Conservation (phyloP, 2,888 invertebrate genomes). For the Melikaiella ostensackeni region DNA sequence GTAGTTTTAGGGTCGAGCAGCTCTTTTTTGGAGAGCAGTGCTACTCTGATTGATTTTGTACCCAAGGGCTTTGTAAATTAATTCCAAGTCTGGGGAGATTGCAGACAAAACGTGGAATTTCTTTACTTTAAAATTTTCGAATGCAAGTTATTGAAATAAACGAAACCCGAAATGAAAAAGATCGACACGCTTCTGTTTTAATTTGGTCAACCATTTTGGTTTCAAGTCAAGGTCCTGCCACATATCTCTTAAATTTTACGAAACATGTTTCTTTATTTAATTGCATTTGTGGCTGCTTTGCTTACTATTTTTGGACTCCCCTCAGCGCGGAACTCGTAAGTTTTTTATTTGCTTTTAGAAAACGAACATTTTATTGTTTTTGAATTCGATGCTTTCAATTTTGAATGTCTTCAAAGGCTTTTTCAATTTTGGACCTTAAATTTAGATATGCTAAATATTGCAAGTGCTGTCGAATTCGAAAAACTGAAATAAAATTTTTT, state of each 20-base stretch:
- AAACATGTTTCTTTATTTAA: slow-evolving; percentile 63
- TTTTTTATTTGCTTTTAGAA: slow-evolving; percentile 24
- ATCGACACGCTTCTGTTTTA: slow-evolving; percentile 18
- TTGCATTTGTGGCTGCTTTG: slow-evolving; percentile 56
- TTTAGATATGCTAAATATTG: neutral
- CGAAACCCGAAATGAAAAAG: slow-evolving; percentile 18
- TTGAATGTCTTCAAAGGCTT: neutral
- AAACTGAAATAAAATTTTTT: neutral
- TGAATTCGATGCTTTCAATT: neutral
- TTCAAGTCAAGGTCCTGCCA: slow-evolving; percentile 39
- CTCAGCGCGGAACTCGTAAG: slow-evolving; percentile 61
- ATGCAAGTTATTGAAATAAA: slow-evolving; percentile 13
- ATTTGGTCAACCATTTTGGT: slow-evolving; percentile 11
- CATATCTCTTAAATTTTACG: slow-evolving; percentile 46
- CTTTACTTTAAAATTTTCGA: slow-evolving; percentile 18
- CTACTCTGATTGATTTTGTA: neutral
- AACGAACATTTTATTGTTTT: neutral
- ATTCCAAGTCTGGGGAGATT: slow-evolving; percentile 40
- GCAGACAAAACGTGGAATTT: slow-evolving; percentile 46
- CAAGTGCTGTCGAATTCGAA: neutral
- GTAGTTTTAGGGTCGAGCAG: neutral
- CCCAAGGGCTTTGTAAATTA: slow-evolving; percentile 50
- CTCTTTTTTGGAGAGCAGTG: neutral
- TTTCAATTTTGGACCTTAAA: neutral
- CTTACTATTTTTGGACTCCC: slow-evolving; percentile 65